These are phyloP conservation scores for Napeogenes inachia DNA, from an alignment of 2,888 invertebrate genomes.

Conservation along the genomic window DNA sequence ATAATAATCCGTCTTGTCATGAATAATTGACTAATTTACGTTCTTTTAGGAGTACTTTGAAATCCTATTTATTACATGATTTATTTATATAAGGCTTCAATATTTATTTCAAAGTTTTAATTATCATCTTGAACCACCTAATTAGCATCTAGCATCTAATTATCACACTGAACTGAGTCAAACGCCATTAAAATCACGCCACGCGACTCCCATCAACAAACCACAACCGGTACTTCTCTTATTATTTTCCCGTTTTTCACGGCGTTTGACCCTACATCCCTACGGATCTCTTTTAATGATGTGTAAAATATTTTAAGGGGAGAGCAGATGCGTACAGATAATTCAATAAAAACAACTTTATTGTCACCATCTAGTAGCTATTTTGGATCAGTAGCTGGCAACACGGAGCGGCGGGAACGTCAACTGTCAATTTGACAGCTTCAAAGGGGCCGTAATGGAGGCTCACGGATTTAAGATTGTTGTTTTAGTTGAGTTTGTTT, in stretches of 20 bases:
- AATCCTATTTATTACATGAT: too few relatives aligned
- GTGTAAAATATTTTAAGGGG: conserved; percentile 58
- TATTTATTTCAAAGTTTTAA: too few relatives aligned
- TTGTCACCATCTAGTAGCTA: conserved; percentile 21
- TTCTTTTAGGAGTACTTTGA: too few relatives aligned
- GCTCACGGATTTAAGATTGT: conserved; percentile 60
- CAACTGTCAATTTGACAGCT: conserved; percentile 69
- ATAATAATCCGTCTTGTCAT: too few relatives aligned
- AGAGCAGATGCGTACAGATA: conserved; percentile 36
- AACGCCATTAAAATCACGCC: too few relatives aligned
- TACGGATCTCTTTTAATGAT: conserved; percentile 53
- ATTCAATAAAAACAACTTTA: conserved; percentile 26
- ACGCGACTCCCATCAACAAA: conserved; percentile 26
- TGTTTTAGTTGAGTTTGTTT: conserved; percentile 44
- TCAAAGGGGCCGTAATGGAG: conserved; percentile 53
- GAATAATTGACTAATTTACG: too few relatives aligned
- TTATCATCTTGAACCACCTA: too few relatives aligned
- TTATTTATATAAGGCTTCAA: too few relatives aligned
- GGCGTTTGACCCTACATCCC: conserved; percentile 55
- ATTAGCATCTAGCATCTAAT: too few relatives aligned
- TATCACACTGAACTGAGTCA: too few relatives aligned
- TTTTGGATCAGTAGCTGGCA: conserved; percentile 31
- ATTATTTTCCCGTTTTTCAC: conserved; percentile 67
- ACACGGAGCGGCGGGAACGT: conserved; percentile 41
- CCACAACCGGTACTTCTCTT: conserved; percentile 35